Percentiles rank a stretch among this genome's conserved stretches.
These are phyloP conservation scores for Enteromius thamalakanensis DNA, from an alignment of 2,797 vertebrate genomes.

Conservation along the genomic window DNA sequence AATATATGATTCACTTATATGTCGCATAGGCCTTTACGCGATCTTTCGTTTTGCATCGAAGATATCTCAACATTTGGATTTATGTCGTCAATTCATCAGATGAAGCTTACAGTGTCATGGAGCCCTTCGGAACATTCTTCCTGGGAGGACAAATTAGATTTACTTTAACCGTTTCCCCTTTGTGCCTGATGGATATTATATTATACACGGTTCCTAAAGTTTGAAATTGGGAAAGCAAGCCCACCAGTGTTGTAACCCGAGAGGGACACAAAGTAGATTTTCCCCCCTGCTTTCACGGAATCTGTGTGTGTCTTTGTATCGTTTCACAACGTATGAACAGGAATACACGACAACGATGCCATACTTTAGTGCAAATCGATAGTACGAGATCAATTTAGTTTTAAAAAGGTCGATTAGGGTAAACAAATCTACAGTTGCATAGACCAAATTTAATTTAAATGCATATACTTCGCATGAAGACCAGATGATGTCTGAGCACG, in stretches of 20 bases:
- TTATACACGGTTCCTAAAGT: conserved; percentile 60
- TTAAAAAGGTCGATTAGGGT: conserved; percentile 15
- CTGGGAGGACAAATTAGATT: conserved; percentile 69
- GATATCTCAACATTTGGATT: background rate
- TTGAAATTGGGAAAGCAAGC: conserved; percentile 58
- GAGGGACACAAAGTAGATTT: conserved; percentile 38
- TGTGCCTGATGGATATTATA: conserved; percentile 65
- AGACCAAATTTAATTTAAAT: conserved; percentile 17
- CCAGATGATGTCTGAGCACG: conserved; percentile 14
- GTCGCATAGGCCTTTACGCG: background rate
- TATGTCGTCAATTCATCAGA: conserved; percentile 51
- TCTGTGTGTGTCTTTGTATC: conserved; percentile 29
- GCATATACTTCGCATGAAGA: conserved; percentile 20
- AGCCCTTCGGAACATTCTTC: conserved; percentile 63
- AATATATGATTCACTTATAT: background rate
- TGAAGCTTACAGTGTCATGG: conserved; percentile 52
- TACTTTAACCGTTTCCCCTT: conserved; percentile 64
- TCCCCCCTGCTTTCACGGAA: conserved; percentile 3
- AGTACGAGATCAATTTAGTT: background rate
- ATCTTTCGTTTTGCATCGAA: background rate
- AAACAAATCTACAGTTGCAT: conserved; percentile 32
- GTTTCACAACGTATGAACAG: background rate
- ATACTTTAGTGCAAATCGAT: background rate
- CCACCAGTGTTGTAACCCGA: conserved; percentile 61
- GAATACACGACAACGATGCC: background rate